A percentile compares a stretch with the other conserved stretches of the same genome.
phyloP scores from a whole-genome alignment of 30 jellyfish, hydroid and myxozoan species.

The Aurelia coerulea region DNA sequence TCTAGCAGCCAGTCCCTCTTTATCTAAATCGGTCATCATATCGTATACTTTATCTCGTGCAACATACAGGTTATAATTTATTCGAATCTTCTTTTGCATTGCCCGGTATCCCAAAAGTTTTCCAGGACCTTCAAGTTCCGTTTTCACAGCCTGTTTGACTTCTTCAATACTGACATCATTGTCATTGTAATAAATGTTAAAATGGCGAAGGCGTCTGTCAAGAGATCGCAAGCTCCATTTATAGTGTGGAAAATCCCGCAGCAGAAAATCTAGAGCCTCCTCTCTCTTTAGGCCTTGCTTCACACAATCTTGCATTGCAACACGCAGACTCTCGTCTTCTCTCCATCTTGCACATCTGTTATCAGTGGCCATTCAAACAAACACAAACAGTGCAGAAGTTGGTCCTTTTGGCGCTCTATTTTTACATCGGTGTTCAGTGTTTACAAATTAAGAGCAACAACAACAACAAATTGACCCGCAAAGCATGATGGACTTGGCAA shows the following conservation, averaged over 20 bases:
- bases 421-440: too few relatives aligned
- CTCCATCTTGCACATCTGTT: not conserved
- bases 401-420: too few relatives aligned
- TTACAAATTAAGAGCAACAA: too few relatives aligned
- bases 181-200: conserved; percentile 9
- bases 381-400: too few relatives aligned
- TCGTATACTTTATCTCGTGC: conserved; percentile 26
- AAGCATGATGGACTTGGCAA: too few relatives aligned
- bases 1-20: conserved; percentile 39
- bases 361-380: too few relatives aligned
- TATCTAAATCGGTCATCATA: conserved; percentile 28
- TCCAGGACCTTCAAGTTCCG: conserved; percentile 66
- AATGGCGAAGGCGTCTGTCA: conserved; percentile 32
- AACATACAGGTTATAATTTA: not conserved
- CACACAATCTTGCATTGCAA: conserved; percentile 17
- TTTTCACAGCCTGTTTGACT: conserved; percentile 25
- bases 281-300: conserved; percentile 20
- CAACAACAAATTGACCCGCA: too few relatives aligned
- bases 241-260: conserved; percentile 38
- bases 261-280: conserved; percentile 42
- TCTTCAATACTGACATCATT: conserved; percentile 6
- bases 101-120: conserved; percentile 61
- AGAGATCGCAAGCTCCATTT: conserved; percentile 49
- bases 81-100: conserved; percentile 24
- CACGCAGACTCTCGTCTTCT: conserved; percentile 14